These are phyloP conservation scores for Garrulus glandarius DNA, from an alignment of 2,797 vertebrate species.

Conservation along the genomic window DNA sequence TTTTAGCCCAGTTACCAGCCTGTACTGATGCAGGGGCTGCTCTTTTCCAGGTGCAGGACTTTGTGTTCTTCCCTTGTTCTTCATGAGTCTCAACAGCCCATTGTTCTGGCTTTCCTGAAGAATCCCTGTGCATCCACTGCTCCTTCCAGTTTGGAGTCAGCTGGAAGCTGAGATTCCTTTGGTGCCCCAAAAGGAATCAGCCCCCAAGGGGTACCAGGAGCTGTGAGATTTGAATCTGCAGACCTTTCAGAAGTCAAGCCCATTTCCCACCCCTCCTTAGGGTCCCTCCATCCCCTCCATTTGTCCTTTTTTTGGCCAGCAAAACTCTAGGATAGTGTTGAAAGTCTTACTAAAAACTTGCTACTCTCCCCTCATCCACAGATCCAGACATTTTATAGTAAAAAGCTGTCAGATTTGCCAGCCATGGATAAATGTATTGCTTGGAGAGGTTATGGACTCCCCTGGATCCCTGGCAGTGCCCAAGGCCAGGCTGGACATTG, in stretches of 20 bases:
- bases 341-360: neutral
- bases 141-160: neutral
- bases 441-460: neutral
- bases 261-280: neutral
- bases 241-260: neutral
- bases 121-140: neutral
- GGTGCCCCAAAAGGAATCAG: neutral
- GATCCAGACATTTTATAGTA: neutral
- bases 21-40: neutral
- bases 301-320: neutral
- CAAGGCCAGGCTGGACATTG: neutral
- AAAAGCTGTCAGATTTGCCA: neutral
- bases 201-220: neutral
- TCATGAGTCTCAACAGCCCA: neutral
- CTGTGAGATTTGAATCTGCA: neutral
- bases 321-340: neutral
- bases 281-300: neutral
- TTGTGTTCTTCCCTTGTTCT: neutral
- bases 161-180: neutral
- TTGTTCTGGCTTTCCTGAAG: neutral
- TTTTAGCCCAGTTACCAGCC: neutral
- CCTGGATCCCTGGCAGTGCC: rapidly evolving
- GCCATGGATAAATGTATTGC: neutral
- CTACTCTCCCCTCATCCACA: neutral
- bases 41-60: neutral